Evolutionary conservation across 2,797 vertebrate genomes (phyloP).

Genomic region (Buphagus erythrorhynchus): DNA sequence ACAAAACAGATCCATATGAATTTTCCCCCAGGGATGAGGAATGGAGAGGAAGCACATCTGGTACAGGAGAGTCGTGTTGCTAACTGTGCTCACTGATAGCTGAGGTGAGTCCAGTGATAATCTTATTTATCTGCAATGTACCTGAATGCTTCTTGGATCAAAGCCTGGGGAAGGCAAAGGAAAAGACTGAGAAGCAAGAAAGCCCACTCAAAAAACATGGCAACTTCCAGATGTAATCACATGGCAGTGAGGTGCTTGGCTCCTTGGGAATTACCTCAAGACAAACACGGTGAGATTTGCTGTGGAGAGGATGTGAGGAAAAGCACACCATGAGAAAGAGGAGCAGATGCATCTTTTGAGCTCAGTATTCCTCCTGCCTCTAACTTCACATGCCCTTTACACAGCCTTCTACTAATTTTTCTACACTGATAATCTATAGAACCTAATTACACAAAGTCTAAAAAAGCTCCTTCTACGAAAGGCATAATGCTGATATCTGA

Average conservation of each 20-base stretch:
- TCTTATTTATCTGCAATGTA: background rate
- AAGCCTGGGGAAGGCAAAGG: conserved; percentile 25
- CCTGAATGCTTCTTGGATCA: conserved; percentile 1
- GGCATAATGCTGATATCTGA: conserved; percentile 68
- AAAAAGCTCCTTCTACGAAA: conserved; percentile 55
- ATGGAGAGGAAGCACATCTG: background rate
- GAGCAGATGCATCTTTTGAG: conserved; percentile 22
- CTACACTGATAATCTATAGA: conserved; percentile 67
- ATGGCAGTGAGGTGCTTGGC: conserved; percentile 16
- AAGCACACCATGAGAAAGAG: conserved; percentile 54
- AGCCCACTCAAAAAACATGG: background rate
- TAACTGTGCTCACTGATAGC: background rate
- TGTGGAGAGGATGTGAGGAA: conserved; percentile 36
- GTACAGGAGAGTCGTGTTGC: background rate
- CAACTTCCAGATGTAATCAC: conserved; percentile 18
- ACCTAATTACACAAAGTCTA: conserved; percentile 65
- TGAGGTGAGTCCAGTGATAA: background rate
- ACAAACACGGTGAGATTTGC: conserved; percentile 64
- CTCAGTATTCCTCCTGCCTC: conserved; percentile 31
- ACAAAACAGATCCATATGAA: conserved; percentile 23
- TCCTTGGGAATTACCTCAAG: conserved; percentile 61
- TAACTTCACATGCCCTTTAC: conserved; percentile 42
- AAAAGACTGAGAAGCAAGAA: conserved; percentile 51
- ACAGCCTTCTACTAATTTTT: conserved; percentile 36
- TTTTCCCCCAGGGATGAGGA: background rate